Evolutionary conservation across 2,113 vertebrate species (phyloP).

Genomic region (Festucalex cinctus): DNA sequence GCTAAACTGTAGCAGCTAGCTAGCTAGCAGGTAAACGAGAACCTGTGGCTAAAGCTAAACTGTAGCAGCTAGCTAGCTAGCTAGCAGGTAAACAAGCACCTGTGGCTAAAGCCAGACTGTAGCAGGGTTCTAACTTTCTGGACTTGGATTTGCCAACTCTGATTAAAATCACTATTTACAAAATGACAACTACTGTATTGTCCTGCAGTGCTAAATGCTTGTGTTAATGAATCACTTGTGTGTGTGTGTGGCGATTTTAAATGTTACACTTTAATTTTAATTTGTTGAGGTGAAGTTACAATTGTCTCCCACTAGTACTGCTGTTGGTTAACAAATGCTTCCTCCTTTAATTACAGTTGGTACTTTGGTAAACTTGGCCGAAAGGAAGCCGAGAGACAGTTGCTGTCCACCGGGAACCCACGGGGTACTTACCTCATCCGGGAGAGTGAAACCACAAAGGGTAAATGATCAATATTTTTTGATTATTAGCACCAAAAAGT

Average conservation of each 20-base stretch:
- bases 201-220: not conserved
- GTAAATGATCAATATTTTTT: constrained; percentile 60
- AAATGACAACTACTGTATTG: too few species aligned
- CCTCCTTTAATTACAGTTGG: constrained; percentile 74
- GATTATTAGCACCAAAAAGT: too few species aligned
- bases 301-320: not conserved
- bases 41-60: too few species aligned
- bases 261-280: not conserved
- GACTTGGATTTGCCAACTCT: too few species aligned
- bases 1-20: too few species aligned
- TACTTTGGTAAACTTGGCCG: constrained; percentile 97
- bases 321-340: not conserved
- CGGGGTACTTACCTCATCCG: constrained; percentile 94
- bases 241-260: not conserved
- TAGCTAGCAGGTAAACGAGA: too few species aligned
- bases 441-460: constrained; percentile 98
- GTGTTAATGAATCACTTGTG: not conserved
- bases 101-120: too few species aligned
- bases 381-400: constrained; percentile 95
- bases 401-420: constrained; percentile 88
- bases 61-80: too few species aligned
- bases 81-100: too few species aligned
- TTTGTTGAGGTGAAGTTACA: too few species aligned
- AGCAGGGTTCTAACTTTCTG: too few species aligned
- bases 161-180: too few species aligned